Base-by-base conservation (phyloP, 2,113 vertebrate species). In the Grammomys dolichurus region DNA sequence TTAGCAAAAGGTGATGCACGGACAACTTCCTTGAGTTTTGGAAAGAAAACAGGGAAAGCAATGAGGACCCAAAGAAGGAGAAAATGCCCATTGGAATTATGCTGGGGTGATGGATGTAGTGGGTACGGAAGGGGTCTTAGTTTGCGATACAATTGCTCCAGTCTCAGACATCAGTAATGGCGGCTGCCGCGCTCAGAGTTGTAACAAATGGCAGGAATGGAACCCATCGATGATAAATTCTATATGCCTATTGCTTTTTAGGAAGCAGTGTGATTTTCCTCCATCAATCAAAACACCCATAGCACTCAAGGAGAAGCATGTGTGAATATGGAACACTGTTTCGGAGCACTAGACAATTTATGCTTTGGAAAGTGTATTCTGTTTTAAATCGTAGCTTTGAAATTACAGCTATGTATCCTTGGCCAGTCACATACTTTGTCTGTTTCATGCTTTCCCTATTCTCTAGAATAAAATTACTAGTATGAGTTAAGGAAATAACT, bases 11-110 rank as follows among this genome's bases (percentile, higher is more conserved):
- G 36, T 73, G 63, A 85, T 56, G 31, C 48, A 48, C 43, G 7
- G 58, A 96, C 70, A 51, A 81, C 72, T 95, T 85, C 67, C 46
- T 96, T 95, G 19, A 67, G 43, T 89, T 90, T 51, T 51, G 67
- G 73, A 88, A 96, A 93, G 85, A 96, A 88, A 88, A 26, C 28
- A 33, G 76, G 75, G 84, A 87, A 92, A 88, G 92, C 10, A 36
- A 88, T 12, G 95, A 93, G 70, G 89, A 96, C 91, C 40, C n/a
- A 48, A 65, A 87, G 14, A 75, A 94, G 76, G 22, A 26, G 11
- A 78, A 40, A 86, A 43, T 70, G 10, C 13, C 36, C 31, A 11
- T 48, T 75, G 8, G 7, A 85, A 8, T 48, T 85, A 89, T 67
- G 10, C 76, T 77, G 26, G 40, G 73, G 31, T 77, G 67, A 76